Evolutionary conservation across 1,140 invertebrate genomes (phyloP), one percentile per base, ranked within the genome.

Genomic region (Belonocnema kinseyi): DNA sequence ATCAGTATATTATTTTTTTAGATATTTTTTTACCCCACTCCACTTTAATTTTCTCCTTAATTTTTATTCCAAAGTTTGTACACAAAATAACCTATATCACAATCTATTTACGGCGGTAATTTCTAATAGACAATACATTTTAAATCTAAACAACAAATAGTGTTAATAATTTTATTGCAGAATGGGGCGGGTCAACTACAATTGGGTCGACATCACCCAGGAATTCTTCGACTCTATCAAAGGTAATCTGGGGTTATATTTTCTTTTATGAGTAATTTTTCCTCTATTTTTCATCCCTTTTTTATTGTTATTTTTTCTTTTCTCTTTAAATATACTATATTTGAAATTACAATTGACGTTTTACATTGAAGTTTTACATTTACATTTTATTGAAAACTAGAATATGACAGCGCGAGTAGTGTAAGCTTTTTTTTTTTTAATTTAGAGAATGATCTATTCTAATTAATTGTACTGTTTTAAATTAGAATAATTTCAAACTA

Each of bases 151-250:
- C 56, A 50, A 58, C 13, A 14, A 77, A 51, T 50, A 56, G 61
- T 52, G 61, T 50, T 70, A 40, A 14, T 76, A 74, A 80, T 82
- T 85, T 75, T 19, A 73, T 87, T 87, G 50, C 73, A 91, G 89
- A 82, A 86, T 86, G 66, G 83, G 88, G 26, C 85, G 92, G 84
- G 90, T 92, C 46, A 91, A 89, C 51, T 95, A 94, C 83, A 95
- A 95, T 86, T 97, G 96, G 95, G 92, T 94, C 70, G 95, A 97
- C 83, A 94, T 97, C 54, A 97, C 96, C 16, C 85, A 93, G 74
- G 94, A 96, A 79, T 97, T 97, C 89, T 94, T 95, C 86, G 92
- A 93, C 83, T 92, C 95, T 71, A 94, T 96, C 58, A 94, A 94
- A 94, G 95, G 96, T 96, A 92, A 89, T 84, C 21, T 77, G 79